These are phyloP conservation scores for Aphis craccivora DNA, from an alignment of 1,140 invertebrate genomes.

Conservation along the genomic window DNA sequence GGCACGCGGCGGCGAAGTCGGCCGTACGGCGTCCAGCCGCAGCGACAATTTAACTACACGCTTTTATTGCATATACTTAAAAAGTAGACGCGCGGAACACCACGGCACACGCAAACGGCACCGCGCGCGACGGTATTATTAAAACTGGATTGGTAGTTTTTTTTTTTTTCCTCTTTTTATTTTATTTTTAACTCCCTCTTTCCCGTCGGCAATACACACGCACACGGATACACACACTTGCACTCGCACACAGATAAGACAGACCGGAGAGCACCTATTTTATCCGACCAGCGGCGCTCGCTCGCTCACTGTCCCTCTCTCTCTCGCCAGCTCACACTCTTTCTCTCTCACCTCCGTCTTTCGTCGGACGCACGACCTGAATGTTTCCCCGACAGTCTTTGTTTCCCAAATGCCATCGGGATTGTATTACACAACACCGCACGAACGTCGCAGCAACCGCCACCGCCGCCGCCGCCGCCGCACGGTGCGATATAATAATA, in stretches of 20 bases:
- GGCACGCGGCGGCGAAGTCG: not conserved
- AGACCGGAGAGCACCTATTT: not conserved
- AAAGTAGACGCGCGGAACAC: not conserved
- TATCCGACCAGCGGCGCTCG: not conserved
- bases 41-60: not conserved
- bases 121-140: conserved; percentile 34
- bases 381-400: conserved; percentile 28
- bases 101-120: not conserved
- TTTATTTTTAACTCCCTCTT: conserved; percentile 43
- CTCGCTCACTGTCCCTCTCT: not conserved
- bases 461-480: not conserved
- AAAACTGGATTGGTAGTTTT: conserved; percentile 52
- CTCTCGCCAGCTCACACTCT: not conserved
- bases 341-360: not conserved
- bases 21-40: not conserved
- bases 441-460: not conserved
- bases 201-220: not conserved
- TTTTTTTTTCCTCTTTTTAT: not conserved
- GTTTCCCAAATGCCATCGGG: conserved; percentile 31
- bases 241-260: not conserved
- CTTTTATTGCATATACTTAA: not conserved
- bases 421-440: conserved; percentile 15
- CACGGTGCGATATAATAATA: conserved; percentile 24
- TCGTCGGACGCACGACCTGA: conserved; percentile 2
- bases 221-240: not conserved